Conservation (phyloP, 1,140 invertebrate species). For the Coelopa frigida region DNA sequence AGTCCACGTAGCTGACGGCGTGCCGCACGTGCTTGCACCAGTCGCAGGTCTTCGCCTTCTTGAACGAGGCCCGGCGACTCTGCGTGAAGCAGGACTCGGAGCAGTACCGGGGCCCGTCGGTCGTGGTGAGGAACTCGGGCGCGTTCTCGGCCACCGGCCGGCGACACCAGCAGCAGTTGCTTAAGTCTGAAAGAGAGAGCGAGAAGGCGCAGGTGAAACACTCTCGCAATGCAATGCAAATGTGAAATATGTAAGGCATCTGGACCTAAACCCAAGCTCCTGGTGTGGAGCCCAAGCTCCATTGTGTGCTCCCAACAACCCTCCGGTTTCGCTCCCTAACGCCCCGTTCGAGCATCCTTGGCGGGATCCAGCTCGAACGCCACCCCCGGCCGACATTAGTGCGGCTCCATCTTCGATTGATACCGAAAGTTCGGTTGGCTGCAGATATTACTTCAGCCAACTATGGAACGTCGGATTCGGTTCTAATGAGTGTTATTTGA, state of each 20-base stretch:
- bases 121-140: conserved; percentile 51
- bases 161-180: conserved; percentile 55
- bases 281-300: too few species aligned
- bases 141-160: conserved; percentile 49
- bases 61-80: conserved; percentile 78
- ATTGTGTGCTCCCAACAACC: too few species aligned
- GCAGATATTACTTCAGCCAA: too few species aligned
- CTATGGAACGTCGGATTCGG: neutral
- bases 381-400: too few species aligned
- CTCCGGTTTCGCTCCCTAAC: too few species aligned
- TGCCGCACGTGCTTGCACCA: conserved; percentile 86
- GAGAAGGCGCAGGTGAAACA: neutral
- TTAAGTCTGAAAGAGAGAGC: conserved; percentile 23
- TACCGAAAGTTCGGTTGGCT: too few species aligned
- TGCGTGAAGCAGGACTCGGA: conserved; percentile 85
- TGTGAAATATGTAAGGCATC: neutral
- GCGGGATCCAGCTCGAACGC: too few species aligned
- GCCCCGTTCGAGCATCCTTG: too few species aligned
- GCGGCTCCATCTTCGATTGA: too few species aligned
- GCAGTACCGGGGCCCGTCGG: conserved; percentile 61
- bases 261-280: too few species aligned
- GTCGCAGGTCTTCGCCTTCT: conserved; percentile 86
- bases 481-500: conserved; percentile 11
- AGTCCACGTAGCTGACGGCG: conserved; percentile 87
- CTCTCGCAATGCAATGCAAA: neutral